phyloP scores from a whole-genome alignment of 2,888 invertebrate genomes.

The Eupithecia centaureata region DNA sequence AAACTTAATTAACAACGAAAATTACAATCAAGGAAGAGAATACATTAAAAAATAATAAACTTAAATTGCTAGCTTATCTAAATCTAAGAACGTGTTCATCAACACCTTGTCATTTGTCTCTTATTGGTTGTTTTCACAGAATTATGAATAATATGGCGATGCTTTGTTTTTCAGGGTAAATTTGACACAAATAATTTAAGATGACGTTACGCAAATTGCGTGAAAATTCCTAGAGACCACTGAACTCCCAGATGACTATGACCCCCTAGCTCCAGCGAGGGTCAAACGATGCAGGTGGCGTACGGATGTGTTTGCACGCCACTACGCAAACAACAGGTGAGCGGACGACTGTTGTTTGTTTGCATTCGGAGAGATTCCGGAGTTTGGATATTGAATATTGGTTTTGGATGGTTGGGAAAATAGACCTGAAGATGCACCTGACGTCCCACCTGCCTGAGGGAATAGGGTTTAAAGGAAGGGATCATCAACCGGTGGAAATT shows the following conservation, averaged over 20 bases:
- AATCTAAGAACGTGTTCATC: too few relatives aligned
- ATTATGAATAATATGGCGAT: too few relatives aligned
- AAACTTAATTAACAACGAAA: too few relatives aligned
- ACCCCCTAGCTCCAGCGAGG: slow-evolving; percentile 29
- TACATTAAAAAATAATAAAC: too few relatives aligned
- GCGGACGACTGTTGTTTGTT: slow-evolving; percentile 39
- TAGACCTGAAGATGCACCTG: neutral
- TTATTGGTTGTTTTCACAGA: too few relatives aligned
- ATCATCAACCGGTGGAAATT: neutral
- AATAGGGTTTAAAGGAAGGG: neutral
- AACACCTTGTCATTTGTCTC: too few relatives aligned
- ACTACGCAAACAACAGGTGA: slow-evolving; percentile 56
- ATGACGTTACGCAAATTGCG: neutral
- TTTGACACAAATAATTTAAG: neutral
- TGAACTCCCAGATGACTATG: neutral
- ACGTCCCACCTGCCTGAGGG: too few relatives aligned
- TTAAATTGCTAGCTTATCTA: too few relatives aligned
- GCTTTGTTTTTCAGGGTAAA: too few relatives aligned
- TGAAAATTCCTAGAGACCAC: neutral
- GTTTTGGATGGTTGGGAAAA: slow-evolving; percentile 16
- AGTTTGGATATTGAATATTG: slow-evolving; percentile 26
- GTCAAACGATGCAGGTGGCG: slow-evolving; percentile 60
- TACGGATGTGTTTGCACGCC: slow-evolving; percentile 56
- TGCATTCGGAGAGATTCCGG: slow-evolving; percentile 11
- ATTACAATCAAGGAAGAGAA: too few relatives aligned